Conservation (phyloP, 1,140 invertebrate species). For the Cardiocondyla obscurior region DNA sequence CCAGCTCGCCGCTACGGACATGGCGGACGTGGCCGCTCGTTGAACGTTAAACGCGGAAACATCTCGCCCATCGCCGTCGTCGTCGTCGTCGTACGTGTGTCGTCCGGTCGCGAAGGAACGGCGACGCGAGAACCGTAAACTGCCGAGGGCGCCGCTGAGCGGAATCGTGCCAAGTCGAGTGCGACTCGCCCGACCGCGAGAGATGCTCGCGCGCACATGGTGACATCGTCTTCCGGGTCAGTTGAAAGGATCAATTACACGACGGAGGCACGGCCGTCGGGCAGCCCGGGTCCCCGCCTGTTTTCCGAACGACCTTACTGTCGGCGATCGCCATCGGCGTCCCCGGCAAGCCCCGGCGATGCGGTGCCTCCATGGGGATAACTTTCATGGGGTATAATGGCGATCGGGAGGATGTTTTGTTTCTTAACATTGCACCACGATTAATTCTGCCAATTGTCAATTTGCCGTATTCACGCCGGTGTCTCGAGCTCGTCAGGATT, state of each 20-base stretch:
- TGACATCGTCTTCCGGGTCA: slow-evolving; percentile 72
- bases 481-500: not conserved
- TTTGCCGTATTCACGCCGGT: not conserved
- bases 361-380: slow-evolving; percentile 14
- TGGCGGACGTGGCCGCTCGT: not conserved
- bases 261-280: not conserved
- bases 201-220: slow-evolving; percentile 73
- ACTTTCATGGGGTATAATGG: slow-evolving; percentile 66
- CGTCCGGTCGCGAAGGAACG: not conserved
- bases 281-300: not conserved
- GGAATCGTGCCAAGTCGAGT: slow-evolving; percentile 15
- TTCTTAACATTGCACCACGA: not conserved
- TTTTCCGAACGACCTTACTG: not conserved
- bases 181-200: slow-evolving; percentile 20
- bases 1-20: not conserved
- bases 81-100: not conserved
- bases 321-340: not conserved
- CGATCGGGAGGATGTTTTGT: slow-evolving; percentile 66
- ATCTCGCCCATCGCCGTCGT: not conserved
- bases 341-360: not conserved
- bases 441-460: not conserved
- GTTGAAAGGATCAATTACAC: slow-evolving; percentile 50
- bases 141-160: slow-evolving; percentile 5
- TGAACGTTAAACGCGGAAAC: not conserved
- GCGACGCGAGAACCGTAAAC: slow-evolving; percentile 17